phyloP scores from a whole-genome alignment of 2,797 vertebrate genomes.

The Anguilla obscura region DNA sequence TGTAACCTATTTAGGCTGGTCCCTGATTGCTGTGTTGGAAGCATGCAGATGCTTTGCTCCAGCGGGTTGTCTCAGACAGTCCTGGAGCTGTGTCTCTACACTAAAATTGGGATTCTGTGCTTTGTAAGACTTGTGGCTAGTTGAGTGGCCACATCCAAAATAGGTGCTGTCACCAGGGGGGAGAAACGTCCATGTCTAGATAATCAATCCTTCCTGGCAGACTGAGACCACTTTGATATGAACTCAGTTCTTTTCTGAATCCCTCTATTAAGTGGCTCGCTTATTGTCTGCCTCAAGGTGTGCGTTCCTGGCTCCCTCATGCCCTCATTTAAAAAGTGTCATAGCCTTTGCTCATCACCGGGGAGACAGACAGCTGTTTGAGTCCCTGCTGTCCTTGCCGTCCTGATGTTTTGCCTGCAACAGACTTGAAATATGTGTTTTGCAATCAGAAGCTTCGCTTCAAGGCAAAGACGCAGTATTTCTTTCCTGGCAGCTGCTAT shows the following conservation, averaged over 20 bases:
- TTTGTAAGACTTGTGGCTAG: not conserved
- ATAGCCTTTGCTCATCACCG: not conserved
- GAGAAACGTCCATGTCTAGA: not conserved
- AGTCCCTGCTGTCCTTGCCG: not conserved
- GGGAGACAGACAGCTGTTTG: not conserved
- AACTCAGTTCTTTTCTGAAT: not conserved
- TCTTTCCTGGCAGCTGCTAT: not conserved
- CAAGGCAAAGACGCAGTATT: not conserved
- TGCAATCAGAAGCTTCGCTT: not conserved
- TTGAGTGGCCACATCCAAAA: slow-evolving; percentile 10
- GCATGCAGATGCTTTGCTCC: not conserved
- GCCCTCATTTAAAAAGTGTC: not conserved
- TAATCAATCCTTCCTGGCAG: not conserved
- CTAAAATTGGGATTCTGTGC: slow-evolving; percentile 5
- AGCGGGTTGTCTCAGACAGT: not conserved
- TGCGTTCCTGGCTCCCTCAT: not conserved
- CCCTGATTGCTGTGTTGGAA: not conserved
- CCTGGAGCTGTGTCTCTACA: not conserved
- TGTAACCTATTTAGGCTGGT: not conserved
- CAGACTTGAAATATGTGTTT: not conserved
- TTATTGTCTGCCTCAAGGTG: not conserved
- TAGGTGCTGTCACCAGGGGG: slow-evolving; percentile 24
- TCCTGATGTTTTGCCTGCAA: not conserved
- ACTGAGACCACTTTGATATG: not conserved
- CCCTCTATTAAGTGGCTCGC: not conserved